These are phyloP conservation scores for Percopsis omiscomaycus DNA, from an alignment of 2,797 vertebrate genomes.

Conservation along the genomic window DNA sequence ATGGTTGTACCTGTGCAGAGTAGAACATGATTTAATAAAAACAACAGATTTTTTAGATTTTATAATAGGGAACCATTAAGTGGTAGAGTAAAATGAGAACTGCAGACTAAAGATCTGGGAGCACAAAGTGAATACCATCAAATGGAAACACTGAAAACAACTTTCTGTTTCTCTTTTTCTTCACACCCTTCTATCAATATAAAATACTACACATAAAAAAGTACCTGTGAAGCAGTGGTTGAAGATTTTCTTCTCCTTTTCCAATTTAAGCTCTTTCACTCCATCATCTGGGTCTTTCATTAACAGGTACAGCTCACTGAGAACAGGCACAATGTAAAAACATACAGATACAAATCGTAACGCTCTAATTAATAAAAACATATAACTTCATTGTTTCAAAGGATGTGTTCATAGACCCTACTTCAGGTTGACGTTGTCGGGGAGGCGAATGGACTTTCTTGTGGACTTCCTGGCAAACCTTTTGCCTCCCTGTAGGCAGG, in stretches of 20 bases:
- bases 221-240: constrained; percentile 95
- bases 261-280: constrained; percentile 88
- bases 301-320: constrained; percentile 84
- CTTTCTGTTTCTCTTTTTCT: background rate
- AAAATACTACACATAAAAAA: no score
- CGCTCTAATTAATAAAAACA: background rate
- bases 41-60: no score
- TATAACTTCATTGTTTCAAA: background rate
- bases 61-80: background rate
- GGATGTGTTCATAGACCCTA: constrained; percentile 47
- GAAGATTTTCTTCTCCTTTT: constrained; percentile 89
- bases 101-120: no score
- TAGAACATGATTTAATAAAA: background rate
- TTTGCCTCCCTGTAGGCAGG: constrained; percentile 83
- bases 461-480: constrained; percentile 94
- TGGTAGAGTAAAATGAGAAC: no score
- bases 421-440: constrained; percentile 87
- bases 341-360: background rate
- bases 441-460: constrained; percentile 88
- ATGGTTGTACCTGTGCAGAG: constrained; percentile 81
- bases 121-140: no score
- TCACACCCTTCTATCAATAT: no score
- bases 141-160: no score
- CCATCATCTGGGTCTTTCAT: constrained; percentile 91
- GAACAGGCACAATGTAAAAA: constrained; percentile 32